Base-by-base conservation (phyloP, 2,113 vertebrate species). In the Bambusicola thoracicus region DNA sequence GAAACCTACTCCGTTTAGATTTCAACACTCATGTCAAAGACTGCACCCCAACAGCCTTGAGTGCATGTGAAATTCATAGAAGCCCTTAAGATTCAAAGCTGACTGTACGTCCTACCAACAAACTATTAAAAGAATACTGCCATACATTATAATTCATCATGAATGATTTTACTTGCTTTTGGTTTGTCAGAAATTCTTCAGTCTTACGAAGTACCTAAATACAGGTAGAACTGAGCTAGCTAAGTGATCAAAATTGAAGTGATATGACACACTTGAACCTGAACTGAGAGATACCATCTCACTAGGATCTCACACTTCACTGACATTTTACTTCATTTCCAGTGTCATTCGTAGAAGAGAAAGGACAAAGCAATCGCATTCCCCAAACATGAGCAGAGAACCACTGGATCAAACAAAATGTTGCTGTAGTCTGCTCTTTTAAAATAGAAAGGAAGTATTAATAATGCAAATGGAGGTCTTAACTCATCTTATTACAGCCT, bases 21-120 rank as follows among this genome's bases (percentile, higher is more conserved):
- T 40, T 17, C 12, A 68, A 2, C 58, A 4, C 4, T 0, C 40
- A 0, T 4, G 8, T 2, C 53, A 36, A 41, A 62, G 21, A 51
- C 13, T 4, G 11, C 1, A 0, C 3, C 17, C n/a, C 75, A 38
- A 4, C n/a, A n/a, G 29, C 29, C 32, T 10, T 7, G 43, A 48
- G 22, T 0, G 46, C 58, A 48, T 4, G 0, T 2, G 8, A 38
- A 79, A 38, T 15, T 24, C 73, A 56, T 22, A 24, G 36, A 43
- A 69, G 41, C 30, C 41, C 13, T 38, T 21, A 3, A 34, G 68
- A 18, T 6, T 41, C 49, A 8, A 5, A 2, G 17, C 63, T 46
- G 0, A 1, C 27, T 1, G 2, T 46, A 76, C 16, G 18, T 6
- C 58, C 43, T 4, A 14, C 32, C 46, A 46, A 38, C 30, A 68